Conservation (phyloP, 92 coral and sea anemone genomes). For the Actinostola sp. region DNA sequence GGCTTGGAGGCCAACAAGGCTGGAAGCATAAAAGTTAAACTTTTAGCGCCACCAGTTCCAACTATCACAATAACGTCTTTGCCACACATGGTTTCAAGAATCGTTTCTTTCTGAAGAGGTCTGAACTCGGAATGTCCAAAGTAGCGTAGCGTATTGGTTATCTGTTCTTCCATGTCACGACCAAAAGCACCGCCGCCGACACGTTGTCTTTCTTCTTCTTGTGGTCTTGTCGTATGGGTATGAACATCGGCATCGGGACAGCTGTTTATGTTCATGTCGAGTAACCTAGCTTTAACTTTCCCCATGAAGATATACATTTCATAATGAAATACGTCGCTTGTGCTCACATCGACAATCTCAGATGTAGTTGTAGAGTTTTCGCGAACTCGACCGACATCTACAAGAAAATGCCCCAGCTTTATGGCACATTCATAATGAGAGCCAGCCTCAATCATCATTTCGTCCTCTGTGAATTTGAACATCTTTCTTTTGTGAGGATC, state of each 20-base stretch:
- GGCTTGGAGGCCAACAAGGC: constrained; percentile 29
- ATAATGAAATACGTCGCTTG: too few relatives aligned
- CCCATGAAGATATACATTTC: too few relatives aligned
- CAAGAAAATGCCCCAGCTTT: neutral
- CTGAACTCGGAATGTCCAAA: constrained; percentile 23
- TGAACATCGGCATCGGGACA: too few relatives aligned
- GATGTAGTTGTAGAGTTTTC: neutral
- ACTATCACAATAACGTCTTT: constrained; percentile 24
- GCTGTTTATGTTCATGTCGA: too few relatives aligned
- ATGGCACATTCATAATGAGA: neutral
- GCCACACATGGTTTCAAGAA: constrained; percentile 20
- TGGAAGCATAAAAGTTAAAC: constrained; percentile 24
- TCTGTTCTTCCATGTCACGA: neutral
- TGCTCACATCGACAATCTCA: neutral
- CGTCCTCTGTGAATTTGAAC: neutral
- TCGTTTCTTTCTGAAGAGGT: constrained; percentile 35
- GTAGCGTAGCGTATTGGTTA: constrained; percentile 2
- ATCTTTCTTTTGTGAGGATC: neutral
- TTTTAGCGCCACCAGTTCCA: constrained; percentile 39
- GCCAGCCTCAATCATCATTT: neutral
- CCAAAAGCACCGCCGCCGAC: neutral
- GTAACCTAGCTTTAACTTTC: too few relatives aligned
- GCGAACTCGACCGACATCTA: neutral
- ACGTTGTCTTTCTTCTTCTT: neutral
- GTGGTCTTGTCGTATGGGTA: neutral